These are phyloP conservation scores for Myotis brandtii DNA, from an alignment of 2,113 vertebrate species.

Conservation along the genomic window DNA sequence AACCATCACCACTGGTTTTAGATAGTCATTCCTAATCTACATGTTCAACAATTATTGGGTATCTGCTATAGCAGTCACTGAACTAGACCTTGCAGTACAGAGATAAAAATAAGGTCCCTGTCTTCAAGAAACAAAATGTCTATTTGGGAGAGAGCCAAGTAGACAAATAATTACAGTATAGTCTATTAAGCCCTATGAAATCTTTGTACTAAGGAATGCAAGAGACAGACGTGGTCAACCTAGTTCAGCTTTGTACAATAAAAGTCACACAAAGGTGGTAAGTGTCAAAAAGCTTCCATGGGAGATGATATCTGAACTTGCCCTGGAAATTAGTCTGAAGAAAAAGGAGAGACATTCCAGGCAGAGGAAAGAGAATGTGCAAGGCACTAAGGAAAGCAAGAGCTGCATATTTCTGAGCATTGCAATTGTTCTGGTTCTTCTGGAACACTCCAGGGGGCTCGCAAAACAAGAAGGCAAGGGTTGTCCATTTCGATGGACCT, in stretches of 20 bases:
- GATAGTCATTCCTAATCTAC: not conserved
- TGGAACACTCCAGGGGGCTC: not conserved
- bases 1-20: not conserved
- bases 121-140: not conserved
- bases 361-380: not conserved
- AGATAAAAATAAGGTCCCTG: not conserved
- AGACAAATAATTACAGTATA: not conserved
- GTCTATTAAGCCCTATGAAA: not conserved
- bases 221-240: not conserved
- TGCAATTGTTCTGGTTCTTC: not conserved
- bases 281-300: not conserved
- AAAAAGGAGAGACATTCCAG: not conserved
- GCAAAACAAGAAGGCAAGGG: not conserved
- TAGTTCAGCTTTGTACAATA: not conserved
- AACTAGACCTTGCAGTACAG: not conserved
- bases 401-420: not conserved
- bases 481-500: not conserved
- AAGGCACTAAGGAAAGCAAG: not conserved
- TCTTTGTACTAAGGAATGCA: not conserved
- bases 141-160: not conserved
- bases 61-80: not conserved
- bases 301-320: not conserved
- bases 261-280: not conserved
- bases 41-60: not conserved
- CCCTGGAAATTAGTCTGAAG: not conserved